Conservation (phyloP, 2,113 vertebrate species). For the Brachyhypopomus occidentalis region DNA sequence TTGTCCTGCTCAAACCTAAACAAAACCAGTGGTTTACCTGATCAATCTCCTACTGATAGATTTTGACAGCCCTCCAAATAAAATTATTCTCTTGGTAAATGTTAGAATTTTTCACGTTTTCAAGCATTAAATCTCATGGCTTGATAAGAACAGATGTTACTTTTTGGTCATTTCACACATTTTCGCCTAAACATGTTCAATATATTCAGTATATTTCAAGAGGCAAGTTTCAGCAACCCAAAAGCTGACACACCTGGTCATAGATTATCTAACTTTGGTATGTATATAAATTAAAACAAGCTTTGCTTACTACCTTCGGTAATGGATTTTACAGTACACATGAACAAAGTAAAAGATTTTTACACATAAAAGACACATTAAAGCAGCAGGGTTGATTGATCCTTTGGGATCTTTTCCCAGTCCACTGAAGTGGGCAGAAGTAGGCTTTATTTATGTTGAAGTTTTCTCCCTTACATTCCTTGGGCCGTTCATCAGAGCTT, state of each 20-base stretch:
- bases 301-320: neutral
- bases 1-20: conserved; percentile 46
- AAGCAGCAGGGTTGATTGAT: conserved; percentile 30
- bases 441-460: conserved; percentile 49
- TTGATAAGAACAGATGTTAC: neutral
- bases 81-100: conserved; percentile 21
- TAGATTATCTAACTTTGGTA: neutral
- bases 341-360: neutral
- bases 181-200: neutral
- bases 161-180: neutral
- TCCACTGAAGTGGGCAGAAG: conserved; percentile 34
- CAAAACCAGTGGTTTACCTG: conserved; percentile 50
- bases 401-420: conserved; percentile 19
- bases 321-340: conserved; percentile 11
- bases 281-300: neutral
- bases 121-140: neutral
- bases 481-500: conserved; percentile 40
- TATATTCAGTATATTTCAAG: too few species aligned
- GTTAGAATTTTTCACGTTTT: neutral
- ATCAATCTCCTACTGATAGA: conserved; percentile 50
- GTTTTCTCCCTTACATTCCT: conserved; percentile 34
- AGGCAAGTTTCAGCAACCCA: too few species aligned
- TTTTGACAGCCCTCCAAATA: conserved; percentile 41
- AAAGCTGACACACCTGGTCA: neutral
- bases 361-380: neutral